Conservation (phyloP, 1,140 invertebrate species). For the Drosophila repletoides region DNA sequence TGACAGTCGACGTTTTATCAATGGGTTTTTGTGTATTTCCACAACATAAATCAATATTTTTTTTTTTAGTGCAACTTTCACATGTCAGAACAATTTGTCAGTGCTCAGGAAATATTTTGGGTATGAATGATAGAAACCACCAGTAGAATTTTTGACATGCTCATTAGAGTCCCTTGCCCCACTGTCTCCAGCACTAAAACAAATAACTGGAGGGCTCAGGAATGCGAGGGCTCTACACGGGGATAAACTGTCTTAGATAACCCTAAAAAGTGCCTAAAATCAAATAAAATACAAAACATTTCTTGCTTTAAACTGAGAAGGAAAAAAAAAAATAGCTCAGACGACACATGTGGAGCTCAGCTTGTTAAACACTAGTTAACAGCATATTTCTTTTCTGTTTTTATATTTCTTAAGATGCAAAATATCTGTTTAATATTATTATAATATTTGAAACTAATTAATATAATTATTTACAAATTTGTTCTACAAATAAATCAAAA, state of each 20-base stretch:
- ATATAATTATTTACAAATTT: too few species aligned
- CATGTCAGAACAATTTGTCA: conserved; percentile 64
- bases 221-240: conserved; percentile 54
- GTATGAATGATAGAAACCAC: conserved; percentile 29
- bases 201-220: conserved; percentile 61
- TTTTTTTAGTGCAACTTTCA: conserved; percentile 59
- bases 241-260: conserved; percentile 10
- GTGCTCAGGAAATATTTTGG: conserved; percentile 6
- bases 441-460: too few species aligned
- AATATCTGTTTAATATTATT: too few species aligned
- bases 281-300: too few species aligned
- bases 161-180: conserved; percentile 41
- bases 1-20: conserved; percentile 62
- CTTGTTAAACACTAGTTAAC: too few species aligned
- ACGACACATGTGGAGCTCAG: too few species aligned
- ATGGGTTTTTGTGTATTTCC: conserved; percentile 6
- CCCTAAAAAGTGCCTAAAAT: not conserved
- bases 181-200: conserved; percentile 37
- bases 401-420: too few species aligned
- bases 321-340: too few species aligned
- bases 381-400: too few species aligned
- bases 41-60: conserved; percentile 58
- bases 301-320: too few species aligned
- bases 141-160: conserved; percentile 78
- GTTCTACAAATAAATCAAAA: too few species aligned